Base-by-base conservation (phyloP, 2,113 vertebrate genomes). In the Anolis sagrei region DNA sequence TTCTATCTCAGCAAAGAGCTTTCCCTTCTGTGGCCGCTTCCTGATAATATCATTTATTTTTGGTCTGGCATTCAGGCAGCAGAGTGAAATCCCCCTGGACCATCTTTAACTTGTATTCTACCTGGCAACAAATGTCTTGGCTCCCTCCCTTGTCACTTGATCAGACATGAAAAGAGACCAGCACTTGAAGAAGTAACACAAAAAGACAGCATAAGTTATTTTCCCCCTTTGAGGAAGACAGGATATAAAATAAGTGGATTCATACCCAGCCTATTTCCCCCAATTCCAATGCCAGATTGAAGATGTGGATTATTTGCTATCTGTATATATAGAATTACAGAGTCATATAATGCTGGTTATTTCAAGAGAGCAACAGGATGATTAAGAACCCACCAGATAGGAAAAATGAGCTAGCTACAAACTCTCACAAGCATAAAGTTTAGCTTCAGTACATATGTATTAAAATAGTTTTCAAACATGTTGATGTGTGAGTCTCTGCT, bases 131-230 rank as follows among this genome's bases (percentile, higher is more conserved):
- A 89, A 82, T 84, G 88, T 91, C 49, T 87, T 72, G 27, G 62
- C 39, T 85, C 84, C 88, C 89, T 93, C 89, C 62, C 80, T 86
- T 86, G 96, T 95, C 92, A 96, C 92, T 91, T 90, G 96, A 97
- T 95, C 94, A 88, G 87, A 91, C 93, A 92, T 96, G 89, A 97
- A 97, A 85, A 96, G 95, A 93, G 90, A 84, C 49, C 85, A 91
- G 81, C 29, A 85, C 68, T 85, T 92, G 92, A 85, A 79, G 89
- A 83, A 89, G 79, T 82, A 36, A 51, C 36, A 69, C n/a, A 23
- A 69, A 83, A 83, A 86, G 82, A 79, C 91, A 83, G 86, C 91
- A 92, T 80, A 36, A 87, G 87, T 85, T 7, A 27, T 64, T n/a
- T 19, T 32, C 34, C 87, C 13, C 25, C 25, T 48, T 76, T 80